phyloP scores from a whole-genome alignment of 2,888 invertebrate genomes.

The Phoronis australis region DNA sequence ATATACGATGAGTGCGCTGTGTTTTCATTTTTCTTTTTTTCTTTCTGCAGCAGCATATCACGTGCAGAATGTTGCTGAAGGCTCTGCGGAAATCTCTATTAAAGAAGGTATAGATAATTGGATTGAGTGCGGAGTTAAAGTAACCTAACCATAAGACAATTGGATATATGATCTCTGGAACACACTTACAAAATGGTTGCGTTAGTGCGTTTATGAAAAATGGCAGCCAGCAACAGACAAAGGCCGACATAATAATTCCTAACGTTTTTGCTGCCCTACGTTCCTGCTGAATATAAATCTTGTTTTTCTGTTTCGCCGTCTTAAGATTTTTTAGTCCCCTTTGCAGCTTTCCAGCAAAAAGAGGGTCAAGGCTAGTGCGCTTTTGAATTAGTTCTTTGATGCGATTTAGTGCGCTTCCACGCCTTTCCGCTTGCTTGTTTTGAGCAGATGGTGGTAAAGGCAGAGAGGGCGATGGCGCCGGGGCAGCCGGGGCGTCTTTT shows the following conservation, averaged over 20 bases:
- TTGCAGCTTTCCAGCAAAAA: too few relatives aligned
- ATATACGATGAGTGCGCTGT: too few relatives aligned
- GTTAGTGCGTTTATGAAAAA: conserved; percentile 90
- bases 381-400: too few relatives aligned
- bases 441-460: too few relatives aligned
- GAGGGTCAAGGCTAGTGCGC: too few relatives aligned
- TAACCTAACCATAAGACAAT: conserved; percentile 97
- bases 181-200: conserved; percentile 71
- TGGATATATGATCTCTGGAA: conserved; percentile 74
- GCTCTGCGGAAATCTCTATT: conserved; percentile 96
- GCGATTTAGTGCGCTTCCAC: too few relatives aligned
- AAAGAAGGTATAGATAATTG: conserved; percentile 88
- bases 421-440: background rate
- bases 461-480: too few relatives aligned
- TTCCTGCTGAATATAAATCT: conserved; percentile 34
- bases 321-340: too few relatives aligned
- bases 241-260: conserved; percentile 94
- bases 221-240: conserved; percentile 85
- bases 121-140: conserved; percentile 93
- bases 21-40: too few relatives aligned
- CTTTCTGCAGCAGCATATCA: too few relatives aligned
- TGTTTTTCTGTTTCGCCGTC: conserved; percentile 17
- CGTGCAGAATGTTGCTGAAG: conserved; percentile 87
- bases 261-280: conserved; percentile 77
- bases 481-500: too few relatives aligned